These are phyloP conservation scores for Narcine bancroftii DNA, from an alignment of 2,113 vertebrate species.

Conservation along the genomic window DNA sequence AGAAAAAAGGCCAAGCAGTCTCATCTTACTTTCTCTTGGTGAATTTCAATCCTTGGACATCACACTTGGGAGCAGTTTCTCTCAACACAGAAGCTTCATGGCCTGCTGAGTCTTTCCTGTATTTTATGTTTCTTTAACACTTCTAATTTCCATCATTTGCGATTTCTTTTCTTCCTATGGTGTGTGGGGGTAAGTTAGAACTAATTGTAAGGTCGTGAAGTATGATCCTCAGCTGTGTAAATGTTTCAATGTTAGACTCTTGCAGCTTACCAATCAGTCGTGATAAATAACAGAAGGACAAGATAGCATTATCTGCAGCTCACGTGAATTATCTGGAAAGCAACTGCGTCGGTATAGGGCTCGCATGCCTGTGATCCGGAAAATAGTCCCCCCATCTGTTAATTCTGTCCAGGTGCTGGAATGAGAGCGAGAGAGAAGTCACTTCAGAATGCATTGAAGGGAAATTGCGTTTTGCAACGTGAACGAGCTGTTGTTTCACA, in stretches of 20 bases:
- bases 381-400: slow-evolving; percentile 18
- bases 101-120: too few species aligned
- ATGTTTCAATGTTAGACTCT: background rate
- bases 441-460: background rate
- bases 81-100: too few species aligned
- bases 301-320: background rate
- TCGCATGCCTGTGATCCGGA: background rate
- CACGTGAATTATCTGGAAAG: slow-evolving; percentile 33
- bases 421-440: background rate
- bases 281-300: background rate
- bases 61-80: too few species aligned
- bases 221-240: background rate
- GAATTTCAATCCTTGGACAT: too few species aligned
- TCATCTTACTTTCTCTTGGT: too few species aligned
- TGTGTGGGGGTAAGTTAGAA: background rate
- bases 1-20: too few species aligned
- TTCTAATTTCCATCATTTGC: too few species aligned
- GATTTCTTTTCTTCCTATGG: too few species aligned
- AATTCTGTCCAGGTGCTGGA: background rate
- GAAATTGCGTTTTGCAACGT: too few species aligned
- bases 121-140: too few species aligned
- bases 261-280: background rate
- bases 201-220: background rate
- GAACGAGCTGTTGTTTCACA: background rate
- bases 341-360: background rate